Evolutionary conservation across 2,888 invertebrate species (phyloP).

Genomic region (Rhamnusium bicolor): DNA sequence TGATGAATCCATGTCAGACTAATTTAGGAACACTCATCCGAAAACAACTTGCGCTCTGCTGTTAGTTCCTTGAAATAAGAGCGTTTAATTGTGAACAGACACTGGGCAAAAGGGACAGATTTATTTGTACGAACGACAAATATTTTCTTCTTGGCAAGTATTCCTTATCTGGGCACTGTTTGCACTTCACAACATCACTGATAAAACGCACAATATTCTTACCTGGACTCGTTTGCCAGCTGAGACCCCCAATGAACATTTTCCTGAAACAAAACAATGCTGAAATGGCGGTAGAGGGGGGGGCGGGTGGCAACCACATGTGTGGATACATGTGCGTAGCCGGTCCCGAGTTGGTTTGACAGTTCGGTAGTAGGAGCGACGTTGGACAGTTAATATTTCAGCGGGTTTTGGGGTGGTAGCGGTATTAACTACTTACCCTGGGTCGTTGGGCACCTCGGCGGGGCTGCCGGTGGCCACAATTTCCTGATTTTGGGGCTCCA

Average conservation of each 20-base stretch:
- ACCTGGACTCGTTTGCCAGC: constrained; percentile 99
- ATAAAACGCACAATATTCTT: constrained; percentile 66
- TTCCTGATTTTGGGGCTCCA: constrained; percentile 87
- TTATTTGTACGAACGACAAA: not conserved
- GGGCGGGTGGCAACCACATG: constrained; percentile 46
- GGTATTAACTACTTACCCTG: constrained; percentile 79
- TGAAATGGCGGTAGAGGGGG: constrained; percentile 33
- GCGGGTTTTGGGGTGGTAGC: constrained; percentile 31
- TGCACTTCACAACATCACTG: constrained; percentile 32
- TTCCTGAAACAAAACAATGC: constrained; percentile 88
- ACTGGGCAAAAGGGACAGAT: not conserved
- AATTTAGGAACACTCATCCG: constrained; percentile 42
- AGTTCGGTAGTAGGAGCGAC: constrained; percentile 10
- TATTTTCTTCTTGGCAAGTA: not conserved
- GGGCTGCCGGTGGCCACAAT: constrained; percentile 84
- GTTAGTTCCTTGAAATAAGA: constrained; percentile 12
- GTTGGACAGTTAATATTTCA: constrained; percentile 15
- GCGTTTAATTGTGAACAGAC: not conserved
- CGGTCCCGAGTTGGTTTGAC: constrained; percentile 29
- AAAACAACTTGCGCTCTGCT: constrained; percentile 30
- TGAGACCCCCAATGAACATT: constrained; percentile 99
- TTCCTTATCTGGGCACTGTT: constrained; percentile 25
- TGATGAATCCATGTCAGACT: constrained; percentile 48
- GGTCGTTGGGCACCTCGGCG: constrained; percentile 95
- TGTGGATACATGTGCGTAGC: constrained; percentile 47